These are phyloP conservation scores for Trididemnum nubilum DNA, from an alignment of 23 tunicate species.

Conservation along the genomic window DNA sequence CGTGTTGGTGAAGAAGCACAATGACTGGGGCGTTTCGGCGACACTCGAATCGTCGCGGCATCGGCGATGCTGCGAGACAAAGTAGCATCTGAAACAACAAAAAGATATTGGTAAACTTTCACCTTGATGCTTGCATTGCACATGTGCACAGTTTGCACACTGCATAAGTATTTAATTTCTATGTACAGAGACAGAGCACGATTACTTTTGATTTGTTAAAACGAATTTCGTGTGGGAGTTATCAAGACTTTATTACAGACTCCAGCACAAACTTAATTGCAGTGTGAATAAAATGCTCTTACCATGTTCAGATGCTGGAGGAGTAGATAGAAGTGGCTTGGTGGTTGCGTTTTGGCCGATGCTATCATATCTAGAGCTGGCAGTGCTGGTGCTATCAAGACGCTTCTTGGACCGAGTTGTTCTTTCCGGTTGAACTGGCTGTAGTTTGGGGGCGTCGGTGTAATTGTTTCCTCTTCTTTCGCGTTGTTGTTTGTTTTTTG, in stretches of 20 bases:
- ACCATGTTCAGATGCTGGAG: too few species aligned
- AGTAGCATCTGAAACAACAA: neutral
- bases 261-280: too few species aligned
- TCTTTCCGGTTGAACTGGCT: neutral
- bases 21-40: neutral
- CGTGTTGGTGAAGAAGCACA: conserved; percentile 7
- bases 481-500: neutral
- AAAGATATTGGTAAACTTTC: neutral
- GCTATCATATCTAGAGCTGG: conserved; percentile 8
- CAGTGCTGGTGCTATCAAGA: conserved; percentile 45
- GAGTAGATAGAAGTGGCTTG: neutral
- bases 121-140: neutral
- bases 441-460: conserved; percentile 44
- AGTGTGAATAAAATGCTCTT: too few species aligned
- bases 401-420: conserved; percentile 15
- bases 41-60: neutral
- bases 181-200: too few species aligned
- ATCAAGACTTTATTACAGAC: too few species aligned
- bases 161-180: too few species aligned
- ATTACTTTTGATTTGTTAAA: too few species aligned
- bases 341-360: neutral
- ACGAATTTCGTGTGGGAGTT: too few species aligned
- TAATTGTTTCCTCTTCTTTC: conserved; percentile 36
- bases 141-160: too few species aligned
- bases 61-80: neutral